Conservation (phyloP, 2,888 invertebrate genomes). For the Leptothorax acervorum region DNA sequence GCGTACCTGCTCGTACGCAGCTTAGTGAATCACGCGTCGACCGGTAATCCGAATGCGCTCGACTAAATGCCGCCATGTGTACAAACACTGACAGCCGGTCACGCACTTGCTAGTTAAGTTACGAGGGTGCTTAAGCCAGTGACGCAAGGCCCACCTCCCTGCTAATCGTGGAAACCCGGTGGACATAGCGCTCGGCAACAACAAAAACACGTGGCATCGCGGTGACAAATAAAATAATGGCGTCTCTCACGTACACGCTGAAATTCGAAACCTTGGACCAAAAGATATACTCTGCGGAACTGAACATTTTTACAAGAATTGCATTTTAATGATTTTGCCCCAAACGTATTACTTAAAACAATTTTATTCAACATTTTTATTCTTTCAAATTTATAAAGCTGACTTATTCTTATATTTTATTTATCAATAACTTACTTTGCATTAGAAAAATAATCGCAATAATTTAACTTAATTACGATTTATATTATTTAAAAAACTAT, state of each 20-base stretch:
- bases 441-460: not conserved
- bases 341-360: not conserved
- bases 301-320: not conserved
- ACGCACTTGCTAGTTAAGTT: slow-evolving; percentile 79
- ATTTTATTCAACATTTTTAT: not conserved
- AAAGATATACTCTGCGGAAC: not conserved
- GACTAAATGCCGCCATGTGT: slow-evolving; percentile 83
- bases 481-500: not conserved
- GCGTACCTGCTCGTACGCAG: slow-evolving; percentile 70
- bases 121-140: slow-evolving; percentile 67
- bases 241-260: not conserved
- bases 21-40: slow-evolving; percentile 73
- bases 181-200: slow-evolving; percentile 21
- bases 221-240: slow-evolving; percentile 18
- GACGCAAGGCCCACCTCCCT: slow-evolving; percentile 56
- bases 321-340: not conserved
- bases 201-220: slow-evolving; percentile 40
- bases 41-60: slow-evolving; percentile 78
- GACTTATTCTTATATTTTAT: not conserved
- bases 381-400: not conserved
- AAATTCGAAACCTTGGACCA: not conserved
- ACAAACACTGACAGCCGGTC: slow-evolving; percentile 84
- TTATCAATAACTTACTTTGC: not conserved
- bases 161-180: slow-evolving; percentile 35
- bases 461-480: not conserved